Percentiles rank a stretch among this genome's conserved stretches.
phyloP scores from a whole-genome alignment of 53 echinoderm and acorn worm genomes.

The Hippasteria phrygiana region DNA sequence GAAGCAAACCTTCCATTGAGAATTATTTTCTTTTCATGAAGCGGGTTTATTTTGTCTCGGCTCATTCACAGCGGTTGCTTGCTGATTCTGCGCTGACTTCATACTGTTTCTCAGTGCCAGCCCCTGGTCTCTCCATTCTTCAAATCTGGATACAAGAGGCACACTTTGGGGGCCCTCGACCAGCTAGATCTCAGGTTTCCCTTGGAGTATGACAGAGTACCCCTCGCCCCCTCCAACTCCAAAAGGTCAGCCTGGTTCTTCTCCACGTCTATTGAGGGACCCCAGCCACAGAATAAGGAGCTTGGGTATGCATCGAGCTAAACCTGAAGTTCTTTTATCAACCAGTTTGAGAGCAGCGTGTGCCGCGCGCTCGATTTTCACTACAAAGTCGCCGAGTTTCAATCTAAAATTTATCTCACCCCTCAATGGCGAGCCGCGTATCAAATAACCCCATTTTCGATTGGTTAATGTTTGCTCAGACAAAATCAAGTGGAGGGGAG shows the following conservation, averaged over 20 bases:
- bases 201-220: not conserved
- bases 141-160: not conserved
- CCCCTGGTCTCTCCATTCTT: not conserved
- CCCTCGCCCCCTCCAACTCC: not conserved
- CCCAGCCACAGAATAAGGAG: not conserved
- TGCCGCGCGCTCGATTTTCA: not conserved
- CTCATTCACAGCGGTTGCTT: no score
- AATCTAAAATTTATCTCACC: no score
- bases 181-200: not conserved
- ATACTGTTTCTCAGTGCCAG: no score
- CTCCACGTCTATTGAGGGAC: not conserved
- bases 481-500: not conserved
- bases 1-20: not conserved
- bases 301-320: not conserved
- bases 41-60: no score
- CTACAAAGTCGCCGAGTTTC: not conserved
- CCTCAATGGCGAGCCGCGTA: no score
- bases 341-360: no score
- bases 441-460: not conserved
- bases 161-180: not conserved
- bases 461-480: not conserved
- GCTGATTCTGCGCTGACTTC: no score
- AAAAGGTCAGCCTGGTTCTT: constrained; percentile 6
- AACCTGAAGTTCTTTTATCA: not conserved
- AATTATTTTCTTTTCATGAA: not conserved